phyloP scores from a whole-genome alignment of 2,113 vertebrate species.

The Saccopteryx leptura region DNA sequence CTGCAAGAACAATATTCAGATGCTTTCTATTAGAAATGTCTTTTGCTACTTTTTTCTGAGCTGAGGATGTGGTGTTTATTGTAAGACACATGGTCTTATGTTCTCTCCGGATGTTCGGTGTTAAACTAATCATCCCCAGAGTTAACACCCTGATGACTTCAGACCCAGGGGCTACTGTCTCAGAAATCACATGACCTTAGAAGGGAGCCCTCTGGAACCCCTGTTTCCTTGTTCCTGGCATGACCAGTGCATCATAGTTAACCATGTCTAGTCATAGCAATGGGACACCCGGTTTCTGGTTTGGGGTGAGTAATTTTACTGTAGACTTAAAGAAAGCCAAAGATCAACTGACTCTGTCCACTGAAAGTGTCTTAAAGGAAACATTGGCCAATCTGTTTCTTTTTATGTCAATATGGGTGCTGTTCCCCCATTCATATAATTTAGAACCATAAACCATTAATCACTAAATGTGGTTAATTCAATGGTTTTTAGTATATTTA shows the following conservation, averaged over 20 bases:
- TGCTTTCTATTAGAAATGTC: not conserved
- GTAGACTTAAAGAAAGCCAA: not conserved
- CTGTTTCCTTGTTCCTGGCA: slow-evolving; percentile 38
- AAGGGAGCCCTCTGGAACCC: not conserved
- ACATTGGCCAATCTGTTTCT: not conserved
- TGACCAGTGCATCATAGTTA: not conserved
- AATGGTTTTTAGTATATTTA: not conserved
- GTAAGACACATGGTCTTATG: not conserved
- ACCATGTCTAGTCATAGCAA: not conserved
- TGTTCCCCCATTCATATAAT: not conserved
- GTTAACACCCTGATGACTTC: slow-evolving; percentile 3
- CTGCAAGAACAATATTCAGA: not conserved
- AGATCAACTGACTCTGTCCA: not conserved
- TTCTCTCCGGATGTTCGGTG: not conserved
- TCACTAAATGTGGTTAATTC: not conserved
- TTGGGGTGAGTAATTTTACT: slow-evolving; percentile 22
- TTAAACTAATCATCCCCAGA: not conserved
- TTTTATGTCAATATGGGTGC: not conserved
- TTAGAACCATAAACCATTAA: not conserved
- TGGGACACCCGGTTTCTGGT: not conserved
- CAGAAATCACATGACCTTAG: slow-evolving; percentile 39
- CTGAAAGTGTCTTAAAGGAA: slow-evolving; percentile 25
- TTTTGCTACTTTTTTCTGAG: not conserved
- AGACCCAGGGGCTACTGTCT: slow-evolving; percentile 23
- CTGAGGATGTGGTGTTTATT: slow-evolving; percentile 53